These are phyloP conservation scores for Columbina picui DNA, from an alignment of 2,113 vertebrate species.

Conservation along the genomic window DNA sequence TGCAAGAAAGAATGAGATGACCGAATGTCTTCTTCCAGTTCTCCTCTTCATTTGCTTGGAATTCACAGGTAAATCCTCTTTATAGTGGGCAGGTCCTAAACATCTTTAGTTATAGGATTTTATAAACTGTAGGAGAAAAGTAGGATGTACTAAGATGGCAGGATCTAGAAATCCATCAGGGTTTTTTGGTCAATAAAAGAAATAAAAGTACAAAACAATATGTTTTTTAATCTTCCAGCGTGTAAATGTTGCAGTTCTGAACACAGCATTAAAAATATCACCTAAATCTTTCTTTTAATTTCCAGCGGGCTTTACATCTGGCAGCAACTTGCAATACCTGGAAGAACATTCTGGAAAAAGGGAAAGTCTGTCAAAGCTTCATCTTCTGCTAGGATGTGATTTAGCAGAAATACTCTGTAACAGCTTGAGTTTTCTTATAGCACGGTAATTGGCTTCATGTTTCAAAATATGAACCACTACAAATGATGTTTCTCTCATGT, in stretches of 20 bases:
- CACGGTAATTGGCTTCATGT: neutral
- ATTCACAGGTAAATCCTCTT: neutral
- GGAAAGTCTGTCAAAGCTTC: neutral
- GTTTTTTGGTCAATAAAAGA: neutral
- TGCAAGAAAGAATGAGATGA: neutral
- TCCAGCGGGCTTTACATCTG: neutral
- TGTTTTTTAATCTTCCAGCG: fast-evolving
- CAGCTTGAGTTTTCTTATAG: slow-evolving; percentile 9
- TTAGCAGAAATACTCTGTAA: neutral
- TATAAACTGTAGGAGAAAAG: neutral
- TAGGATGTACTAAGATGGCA: neutral
- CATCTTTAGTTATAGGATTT: fast-evolving
- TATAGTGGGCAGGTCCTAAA: neutral
- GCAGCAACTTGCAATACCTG: neutral
- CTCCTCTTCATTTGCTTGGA: neutral
- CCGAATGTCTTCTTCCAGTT: neutral
- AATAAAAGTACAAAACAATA: neutral
- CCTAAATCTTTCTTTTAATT: neutral
- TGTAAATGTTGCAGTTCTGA: neutral
- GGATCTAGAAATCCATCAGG: neutral
- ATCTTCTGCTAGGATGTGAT: neutral
- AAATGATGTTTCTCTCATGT: neutral
- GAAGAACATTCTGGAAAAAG: neutral
- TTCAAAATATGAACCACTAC: neutral
- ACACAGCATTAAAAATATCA: neutral